A percentile compares a stretch with the other conserved stretches of the same genome.
These are phyloP conservation scores for Drosophila pallidifrons DNA, from an alignment of 1,140 invertebrate genomes.

Conservation along the genomic window DNA sequence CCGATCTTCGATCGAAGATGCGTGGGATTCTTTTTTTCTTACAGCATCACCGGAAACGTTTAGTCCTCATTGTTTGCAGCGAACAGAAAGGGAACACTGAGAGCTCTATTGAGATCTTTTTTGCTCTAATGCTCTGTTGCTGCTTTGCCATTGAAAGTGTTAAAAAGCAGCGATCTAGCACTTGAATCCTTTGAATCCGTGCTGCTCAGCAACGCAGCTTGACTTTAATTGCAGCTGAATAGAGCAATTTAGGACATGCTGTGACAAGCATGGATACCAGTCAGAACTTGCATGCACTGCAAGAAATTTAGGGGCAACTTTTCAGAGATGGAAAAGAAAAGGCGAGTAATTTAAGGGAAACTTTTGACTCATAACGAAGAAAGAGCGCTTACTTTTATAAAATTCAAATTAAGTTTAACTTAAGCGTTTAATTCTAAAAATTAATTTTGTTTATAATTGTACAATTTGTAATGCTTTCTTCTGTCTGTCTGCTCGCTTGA, in stretches of 20 bases:
- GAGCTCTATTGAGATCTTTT: not conserved
- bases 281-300: constrained; percentile 11
- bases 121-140: not conserved
- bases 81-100: constrained; percentile 15
- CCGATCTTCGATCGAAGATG: constrained; percentile 56
- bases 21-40: constrained; percentile 60
- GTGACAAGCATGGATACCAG: constrained; percentile 37
- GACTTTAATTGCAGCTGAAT: constrained; percentile 81
- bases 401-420: too few species aligned
- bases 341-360: too few species aligned
- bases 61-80: constrained; percentile 51
- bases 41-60: constrained; percentile 65
- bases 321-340: not conserved
- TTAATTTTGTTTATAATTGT: too few species aligned
- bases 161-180: constrained; percentile 70
- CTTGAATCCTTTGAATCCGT: constrained; percentile 10
- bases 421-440: too few species aligned
- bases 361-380: too few species aligned
- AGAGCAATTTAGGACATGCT: constrained; percentile 80
- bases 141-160: constrained; percentile 59
- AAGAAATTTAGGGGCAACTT: not conserved
- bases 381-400: too few species aligned
- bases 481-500: too few species aligned
- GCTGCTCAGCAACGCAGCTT: constrained; percentile 57
- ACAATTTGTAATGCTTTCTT: too few species aligned